Conservation (phyloP, 2,113 vertebrate genomes). For the Riparia riparia region DNA sequence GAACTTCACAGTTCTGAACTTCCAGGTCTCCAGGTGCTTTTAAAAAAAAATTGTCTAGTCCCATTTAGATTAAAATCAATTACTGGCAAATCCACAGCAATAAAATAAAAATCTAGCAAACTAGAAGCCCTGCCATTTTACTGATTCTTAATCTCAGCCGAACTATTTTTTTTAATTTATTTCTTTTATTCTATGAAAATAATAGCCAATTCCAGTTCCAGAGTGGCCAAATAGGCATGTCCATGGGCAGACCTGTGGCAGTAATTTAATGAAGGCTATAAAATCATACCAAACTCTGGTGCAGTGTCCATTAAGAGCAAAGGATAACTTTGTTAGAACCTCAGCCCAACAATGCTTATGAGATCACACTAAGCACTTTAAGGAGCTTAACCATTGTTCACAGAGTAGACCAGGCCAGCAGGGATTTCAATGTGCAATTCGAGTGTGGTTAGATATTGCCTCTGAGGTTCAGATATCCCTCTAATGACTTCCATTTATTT, state of each 20-base stretch:
- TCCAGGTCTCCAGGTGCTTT: background rate
- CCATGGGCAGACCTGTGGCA: background rate
- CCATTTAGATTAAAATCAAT: background rate
- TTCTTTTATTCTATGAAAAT: background rate
- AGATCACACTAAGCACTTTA: background rate
- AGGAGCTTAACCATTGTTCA: background rate
- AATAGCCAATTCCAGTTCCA: background rate
- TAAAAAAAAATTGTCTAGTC: background rate
- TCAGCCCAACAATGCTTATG: background rate
- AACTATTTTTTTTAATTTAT: background rate
- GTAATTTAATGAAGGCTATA: background rate
- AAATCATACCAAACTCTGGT: background rate
- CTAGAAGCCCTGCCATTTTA: background rate
- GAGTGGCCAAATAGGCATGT: background rate
- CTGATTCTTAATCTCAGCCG: background rate
- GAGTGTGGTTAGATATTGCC: background rate
- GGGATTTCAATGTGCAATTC: background rate
- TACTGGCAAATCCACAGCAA: background rate
- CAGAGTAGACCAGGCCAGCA: background rate
- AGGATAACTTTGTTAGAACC: background rate
- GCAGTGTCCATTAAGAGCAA: background rate
- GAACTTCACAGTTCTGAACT: slow-evolving; percentile 4
- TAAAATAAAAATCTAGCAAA: background rate
- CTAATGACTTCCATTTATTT: slow-evolving; percentile 24
- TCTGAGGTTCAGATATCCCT: background rate